Evolutionary conservation across 1,140 invertebrate species (phyloP).

Genomic region (Lutraria rhynchaena): DNA sequence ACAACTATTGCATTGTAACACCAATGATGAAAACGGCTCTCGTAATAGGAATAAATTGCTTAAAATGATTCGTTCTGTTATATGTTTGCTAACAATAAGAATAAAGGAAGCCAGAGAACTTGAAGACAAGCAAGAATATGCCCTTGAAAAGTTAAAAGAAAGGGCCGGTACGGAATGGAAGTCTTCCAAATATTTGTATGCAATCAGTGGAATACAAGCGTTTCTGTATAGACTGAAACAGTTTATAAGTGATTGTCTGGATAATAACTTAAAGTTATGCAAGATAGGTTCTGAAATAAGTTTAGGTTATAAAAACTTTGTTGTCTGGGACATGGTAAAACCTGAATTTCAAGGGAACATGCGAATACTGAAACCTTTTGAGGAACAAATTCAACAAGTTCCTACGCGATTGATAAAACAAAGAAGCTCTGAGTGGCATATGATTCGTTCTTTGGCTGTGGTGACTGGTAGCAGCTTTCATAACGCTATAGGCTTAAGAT

Average conservation of each 20-base stretch:
- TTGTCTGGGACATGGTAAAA: background rate
- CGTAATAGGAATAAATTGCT: too few species aligned
- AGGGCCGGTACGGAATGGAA: background rate
- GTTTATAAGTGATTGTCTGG: background rate
- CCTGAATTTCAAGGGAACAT: background rate
- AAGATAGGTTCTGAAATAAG: background rate
- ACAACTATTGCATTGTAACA: background rate
- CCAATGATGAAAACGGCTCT: too few species aligned
- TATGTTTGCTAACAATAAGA: background rate
- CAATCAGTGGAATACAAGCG: constrained; percentile 1
- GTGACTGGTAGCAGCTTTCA: constrained; percentile 51
- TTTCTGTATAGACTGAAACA: background rate
- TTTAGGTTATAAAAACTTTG: background rate
- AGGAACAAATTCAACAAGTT: background rate
- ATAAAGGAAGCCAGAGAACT: background rate
- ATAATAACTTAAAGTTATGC: background rate
- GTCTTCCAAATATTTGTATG: constrained; percentile 4
- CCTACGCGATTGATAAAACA: background rate
- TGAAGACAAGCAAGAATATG: constrained; percentile 8
- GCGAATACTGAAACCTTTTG: background rate
- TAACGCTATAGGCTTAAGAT: constrained; percentile 18
- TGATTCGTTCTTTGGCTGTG: background rate
- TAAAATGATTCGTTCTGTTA: too few species aligned
- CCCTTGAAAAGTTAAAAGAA: constrained; percentile 9
- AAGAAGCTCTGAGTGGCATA: background rate